These are phyloP conservation scores for Peromyscus maniculatus DNA, from an alignment of 2,113 vertebrate species.

Conservation along the genomic window DNA sequence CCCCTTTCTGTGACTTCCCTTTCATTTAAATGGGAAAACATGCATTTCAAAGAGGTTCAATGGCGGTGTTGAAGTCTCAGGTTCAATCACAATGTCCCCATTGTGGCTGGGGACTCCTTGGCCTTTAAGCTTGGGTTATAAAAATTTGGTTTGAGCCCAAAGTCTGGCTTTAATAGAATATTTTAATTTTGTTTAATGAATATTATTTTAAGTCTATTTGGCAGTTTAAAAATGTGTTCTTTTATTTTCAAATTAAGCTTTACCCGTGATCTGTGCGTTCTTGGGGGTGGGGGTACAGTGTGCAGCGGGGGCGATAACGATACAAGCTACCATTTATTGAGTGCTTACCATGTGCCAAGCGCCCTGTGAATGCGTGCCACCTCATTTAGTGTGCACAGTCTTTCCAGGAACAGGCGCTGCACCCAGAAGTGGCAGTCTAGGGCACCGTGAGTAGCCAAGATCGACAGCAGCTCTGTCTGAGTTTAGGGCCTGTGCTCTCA, in stretches of 20 bases:
- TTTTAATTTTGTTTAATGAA: conserved; percentile 85
- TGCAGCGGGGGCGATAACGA: conserved; percentile 55
- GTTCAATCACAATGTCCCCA: conserved; percentile 82
- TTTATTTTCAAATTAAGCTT: conserved; percentile 81
- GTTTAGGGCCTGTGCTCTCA: background rate
- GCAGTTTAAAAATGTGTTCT: conserved; percentile 80
- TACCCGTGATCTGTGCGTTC: conserved; percentile 66
- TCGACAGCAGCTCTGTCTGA: background rate
- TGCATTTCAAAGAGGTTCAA: conserved; percentile 80
- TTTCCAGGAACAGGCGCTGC: background rate
- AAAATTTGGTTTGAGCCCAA: conserved; percentile 83
- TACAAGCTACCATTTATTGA: conserved; percentile 68
- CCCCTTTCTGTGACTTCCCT: conserved; percentile 68
- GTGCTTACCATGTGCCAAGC: conserved; percentile 73
- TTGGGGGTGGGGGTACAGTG: background rate
- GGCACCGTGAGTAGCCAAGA: background rate
- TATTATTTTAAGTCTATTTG: conserved; percentile 83
- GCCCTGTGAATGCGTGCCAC: background rate
- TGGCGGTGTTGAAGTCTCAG: conserved; percentile 68
- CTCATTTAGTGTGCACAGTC: background rate
- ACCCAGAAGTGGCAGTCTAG: background rate
- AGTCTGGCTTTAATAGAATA: conserved; percentile 85
- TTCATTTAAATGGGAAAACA: conserved; percentile 76
- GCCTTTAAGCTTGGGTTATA: conserved; percentile 82
- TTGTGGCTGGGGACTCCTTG: conserved; percentile 81